Evolutionary conservation across 2,797 vertebrate species (phyloP).

Genomic region (Dromococcyx pavoninus): DNA sequence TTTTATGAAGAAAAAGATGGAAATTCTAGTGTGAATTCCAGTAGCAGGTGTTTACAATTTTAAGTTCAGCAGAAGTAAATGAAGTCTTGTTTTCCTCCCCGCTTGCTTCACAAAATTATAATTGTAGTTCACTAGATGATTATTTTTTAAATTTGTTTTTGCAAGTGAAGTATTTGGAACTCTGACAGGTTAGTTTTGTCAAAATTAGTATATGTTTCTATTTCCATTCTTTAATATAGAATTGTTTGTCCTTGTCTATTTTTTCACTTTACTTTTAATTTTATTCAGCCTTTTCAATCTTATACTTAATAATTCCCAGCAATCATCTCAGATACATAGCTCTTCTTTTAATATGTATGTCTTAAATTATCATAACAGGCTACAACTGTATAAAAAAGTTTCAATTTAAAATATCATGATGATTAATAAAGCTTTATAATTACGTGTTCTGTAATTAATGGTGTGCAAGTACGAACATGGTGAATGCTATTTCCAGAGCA

Average conservation of each 20-base stretch:
- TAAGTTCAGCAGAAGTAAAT: conserved; percentile 47
- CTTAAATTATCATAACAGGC: conserved; percentile 11
- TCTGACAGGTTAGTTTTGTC: neutral
- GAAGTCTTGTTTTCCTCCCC: conserved; percentile 29
- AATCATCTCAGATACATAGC: neutral
- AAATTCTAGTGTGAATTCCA: conserved; percentile 8
- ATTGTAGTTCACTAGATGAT: neutral
- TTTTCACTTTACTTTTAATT: neutral
- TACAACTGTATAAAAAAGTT: neutral
- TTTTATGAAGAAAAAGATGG: conserved; percentile 15
- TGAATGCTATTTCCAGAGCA: neutral
- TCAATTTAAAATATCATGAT: conserved; percentile 26
- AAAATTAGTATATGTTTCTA: neutral
- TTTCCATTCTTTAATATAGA: conserved; percentile 36
- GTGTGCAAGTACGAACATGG: conserved; percentile 42
- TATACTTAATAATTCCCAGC: conserved; percentile 11
- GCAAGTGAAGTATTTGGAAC: conserved; percentile 39
- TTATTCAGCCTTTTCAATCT: neutral
- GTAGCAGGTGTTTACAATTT: conserved; percentile 47
- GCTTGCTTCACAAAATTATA: conserved; percentile 21
- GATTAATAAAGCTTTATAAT: conserved; percentile 50
- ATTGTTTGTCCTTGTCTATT: neutral
- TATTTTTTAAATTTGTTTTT: conserved; percentile 47
- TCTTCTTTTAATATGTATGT: neutral
- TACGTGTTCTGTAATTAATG: conserved; percentile 49